Evolutionary conservation across 2,797 vertebrate species (phyloP).

Genomic region (Pantherophis alleghaniensis): DNA sequence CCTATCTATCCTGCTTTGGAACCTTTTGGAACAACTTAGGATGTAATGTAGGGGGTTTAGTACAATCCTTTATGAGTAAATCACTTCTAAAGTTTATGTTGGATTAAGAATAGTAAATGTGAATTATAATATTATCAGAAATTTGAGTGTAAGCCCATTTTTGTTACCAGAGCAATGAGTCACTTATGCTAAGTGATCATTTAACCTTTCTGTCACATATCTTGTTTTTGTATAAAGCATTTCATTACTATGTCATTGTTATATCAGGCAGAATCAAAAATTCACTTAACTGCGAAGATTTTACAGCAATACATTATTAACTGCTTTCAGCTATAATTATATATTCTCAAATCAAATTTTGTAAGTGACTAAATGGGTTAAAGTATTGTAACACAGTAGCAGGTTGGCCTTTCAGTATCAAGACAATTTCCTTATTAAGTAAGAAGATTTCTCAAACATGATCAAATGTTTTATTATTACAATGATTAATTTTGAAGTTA

Average conservation of each 20-base stretch:
- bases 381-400: conserved; percentile 27
- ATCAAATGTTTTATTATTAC: background rate
- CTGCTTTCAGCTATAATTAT: conserved; percentile 42
- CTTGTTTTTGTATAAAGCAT: conserved; percentile 18
- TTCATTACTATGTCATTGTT: conserved; percentile 31
- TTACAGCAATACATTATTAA: conserved; percentile 51
- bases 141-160: conserved; percentile 15
- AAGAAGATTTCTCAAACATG: background rate
- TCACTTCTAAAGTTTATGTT: background rate
- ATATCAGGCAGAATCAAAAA: conserved; percentile 50
- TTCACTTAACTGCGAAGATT: conserved; percentile 33
- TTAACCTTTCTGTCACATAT: conserved; percentile 24
- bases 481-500: background rate
- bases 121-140: background rate
- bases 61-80: background rate
- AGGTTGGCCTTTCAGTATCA: conserved; percentile 16
- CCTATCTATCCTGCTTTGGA: background rate
- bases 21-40: background rate
- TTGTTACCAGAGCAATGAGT: conserved; percentile 9
- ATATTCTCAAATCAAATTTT: conserved; percentile 46
- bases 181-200: conserved; percentile 16
- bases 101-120: background rate
- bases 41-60: background rate
- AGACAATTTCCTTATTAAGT: background rate
- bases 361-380: conserved; percentile 26